Evolutionary conservation across 2,888 invertebrate genomes (phyloP).

Genomic region (Phytoseiulus persimilis): DNA sequence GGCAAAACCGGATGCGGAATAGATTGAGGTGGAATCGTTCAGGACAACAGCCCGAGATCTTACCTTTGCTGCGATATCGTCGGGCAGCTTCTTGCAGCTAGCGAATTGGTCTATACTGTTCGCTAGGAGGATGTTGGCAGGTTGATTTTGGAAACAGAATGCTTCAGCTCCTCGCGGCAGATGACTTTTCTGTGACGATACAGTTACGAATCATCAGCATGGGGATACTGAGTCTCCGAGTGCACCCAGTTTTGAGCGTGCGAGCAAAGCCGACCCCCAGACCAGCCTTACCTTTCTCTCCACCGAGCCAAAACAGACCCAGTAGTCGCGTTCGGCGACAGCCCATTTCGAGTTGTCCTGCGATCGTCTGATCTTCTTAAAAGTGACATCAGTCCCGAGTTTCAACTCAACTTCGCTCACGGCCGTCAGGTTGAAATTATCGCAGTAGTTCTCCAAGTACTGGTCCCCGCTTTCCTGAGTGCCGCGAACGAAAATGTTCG

Average conservation of each 20-base stretch:
- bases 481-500: slow-evolving; percentile 18
- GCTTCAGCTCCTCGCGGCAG: slow-evolving; percentile 26
- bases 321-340: slow-evolving; percentile 21
- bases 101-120: slow-evolving; percentile 20
- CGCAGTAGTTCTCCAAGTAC: slow-evolving; percentile 12
- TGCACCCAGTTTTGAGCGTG: not conserved
- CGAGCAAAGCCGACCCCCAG: not conserved
- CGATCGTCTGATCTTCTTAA: not conserved
- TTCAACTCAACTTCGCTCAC: slow-evolving; percentile 21
- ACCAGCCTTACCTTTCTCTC: not conserved
- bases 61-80: slow-evolving; percentile 10
- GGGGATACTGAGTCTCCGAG: not conserved
- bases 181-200: not conserved
- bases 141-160: slow-evolving; percentile 34
- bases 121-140: slow-evolving; percentile 29
- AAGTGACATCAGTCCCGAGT: not conserved
- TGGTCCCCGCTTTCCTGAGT: slow-evolving; percentile 19
- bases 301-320: slow-evolving; percentile 27
- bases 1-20: too few relatives aligned
- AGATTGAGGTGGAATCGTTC: too few relatives aligned
- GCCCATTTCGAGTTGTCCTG: slow-evolving; percentile 28
- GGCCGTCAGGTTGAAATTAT: not conserved
- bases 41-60: not conserved
- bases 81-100: slow-evolving; percentile 7
- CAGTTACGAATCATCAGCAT: not conserved